Evolutionary conservation across 1,140 invertebrate species (phyloP).

Genomic region (Aplysia californica): DNA sequence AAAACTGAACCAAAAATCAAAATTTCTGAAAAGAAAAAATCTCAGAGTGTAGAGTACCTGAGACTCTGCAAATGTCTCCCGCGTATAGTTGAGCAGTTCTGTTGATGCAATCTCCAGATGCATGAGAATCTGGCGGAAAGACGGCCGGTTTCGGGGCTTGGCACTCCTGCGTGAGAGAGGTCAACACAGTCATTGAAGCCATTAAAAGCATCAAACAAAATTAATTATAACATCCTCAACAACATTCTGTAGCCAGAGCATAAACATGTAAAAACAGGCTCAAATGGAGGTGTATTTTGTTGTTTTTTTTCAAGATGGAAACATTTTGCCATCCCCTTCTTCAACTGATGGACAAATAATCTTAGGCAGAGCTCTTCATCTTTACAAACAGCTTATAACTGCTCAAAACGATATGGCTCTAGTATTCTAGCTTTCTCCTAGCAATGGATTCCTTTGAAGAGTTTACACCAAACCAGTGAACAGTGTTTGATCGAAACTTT

Average conservation of each 20-base stretch:
- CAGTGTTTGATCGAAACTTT: too few relatives aligned
- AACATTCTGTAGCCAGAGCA: not conserved
- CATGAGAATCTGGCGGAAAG: constrained; percentile 87
- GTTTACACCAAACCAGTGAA: too few relatives aligned
- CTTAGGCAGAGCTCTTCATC: too few relatives aligned
- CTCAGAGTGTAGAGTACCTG: constrained; percentile 59
- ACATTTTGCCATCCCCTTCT: too few relatives aligned
- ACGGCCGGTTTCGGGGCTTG: constrained; percentile 92
- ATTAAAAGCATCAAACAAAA: not conserved
- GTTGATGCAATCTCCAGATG: constrained; percentile 67
- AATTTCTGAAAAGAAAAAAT: not conserved
- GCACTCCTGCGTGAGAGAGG: constrained; percentile 72
- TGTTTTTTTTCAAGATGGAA: too few relatives aligned
- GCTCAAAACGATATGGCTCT: too few relatives aligned
- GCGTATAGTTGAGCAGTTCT: constrained; percentile 69
- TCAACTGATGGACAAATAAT: too few relatives aligned
- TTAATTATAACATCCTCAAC: not conserved
- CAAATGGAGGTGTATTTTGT: too few relatives aligned
- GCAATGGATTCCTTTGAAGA: too few relatives aligned
- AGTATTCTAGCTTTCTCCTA: too few relatives aligned
- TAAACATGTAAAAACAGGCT: too few relatives aligned
- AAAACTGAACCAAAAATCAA: not conserved
- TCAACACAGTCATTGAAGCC: not conserved
- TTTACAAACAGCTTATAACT: too few relatives aligned
- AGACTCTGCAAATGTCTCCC: constrained; percentile 73